Conservation (phyloP, 2,113 vertebrate genomes). For the Scatophagus argus region DNA sequence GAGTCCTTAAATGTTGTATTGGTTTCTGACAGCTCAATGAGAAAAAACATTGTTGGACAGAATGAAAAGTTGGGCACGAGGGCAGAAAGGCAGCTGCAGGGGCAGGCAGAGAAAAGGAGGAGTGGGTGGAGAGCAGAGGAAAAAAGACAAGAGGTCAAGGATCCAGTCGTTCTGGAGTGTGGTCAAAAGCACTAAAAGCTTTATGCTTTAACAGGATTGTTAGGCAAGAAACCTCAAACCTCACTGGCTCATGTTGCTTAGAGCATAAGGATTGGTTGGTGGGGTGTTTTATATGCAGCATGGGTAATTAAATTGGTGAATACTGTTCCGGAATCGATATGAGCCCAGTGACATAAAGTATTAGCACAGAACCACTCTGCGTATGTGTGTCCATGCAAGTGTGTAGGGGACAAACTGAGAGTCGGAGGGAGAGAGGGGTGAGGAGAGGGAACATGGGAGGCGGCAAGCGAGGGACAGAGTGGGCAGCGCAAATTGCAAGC, state of each 20-base stretch:
- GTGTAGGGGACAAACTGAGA: conserved; percentile 37
- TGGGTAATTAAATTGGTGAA: conserved; percentile 74
- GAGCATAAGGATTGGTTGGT: conserved; percentile 60
- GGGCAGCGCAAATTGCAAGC: conserved; percentile 70
- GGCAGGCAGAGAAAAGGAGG: neutral
- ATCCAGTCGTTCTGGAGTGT: conserved; percentile 49
- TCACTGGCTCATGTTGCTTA: conserved; percentile 58
- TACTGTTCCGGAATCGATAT: conserved; percentile 73
- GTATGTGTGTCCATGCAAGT: conserved; percentile 4
- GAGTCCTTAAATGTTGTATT: neutral
- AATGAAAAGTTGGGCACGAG: neutral
- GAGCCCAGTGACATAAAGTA: conserved; percentile 62
- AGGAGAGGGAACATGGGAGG: conserved; percentile 43
- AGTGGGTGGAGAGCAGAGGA: no score
- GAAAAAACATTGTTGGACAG: neutral
- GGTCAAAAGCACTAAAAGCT: conserved; percentile 71
- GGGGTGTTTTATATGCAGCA: conserved; percentile 74
- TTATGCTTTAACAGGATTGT: conserved; percentile 68
- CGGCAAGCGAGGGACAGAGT: conserved; percentile 25
- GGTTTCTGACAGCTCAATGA: neutral
- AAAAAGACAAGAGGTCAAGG: conserved; percentile 49
- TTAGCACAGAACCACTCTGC: conserved; percentile 21
- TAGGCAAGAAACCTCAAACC: conserved; percentile 54
- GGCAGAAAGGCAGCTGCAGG: neutral
- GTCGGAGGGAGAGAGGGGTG: conserved; percentile 16